These are phyloP conservation scores for Drosophila meridiana DNA, from an alignment of 2,888 invertebrate genomes.

Conservation along the genomic window DNA sequence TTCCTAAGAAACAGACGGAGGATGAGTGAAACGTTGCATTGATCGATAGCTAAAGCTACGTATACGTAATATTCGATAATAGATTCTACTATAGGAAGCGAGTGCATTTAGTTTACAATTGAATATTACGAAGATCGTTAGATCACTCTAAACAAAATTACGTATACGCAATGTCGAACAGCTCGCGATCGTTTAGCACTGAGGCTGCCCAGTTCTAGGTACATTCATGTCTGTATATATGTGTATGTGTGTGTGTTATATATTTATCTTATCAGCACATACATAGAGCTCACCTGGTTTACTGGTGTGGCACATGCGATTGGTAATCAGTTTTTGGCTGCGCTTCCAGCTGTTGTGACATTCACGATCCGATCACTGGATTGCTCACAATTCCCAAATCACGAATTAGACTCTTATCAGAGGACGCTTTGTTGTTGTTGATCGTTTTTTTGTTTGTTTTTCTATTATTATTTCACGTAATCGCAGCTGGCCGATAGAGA, in stretches of 20 bases:
- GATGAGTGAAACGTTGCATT: not conserved
- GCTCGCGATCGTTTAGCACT: conserved; percentile 25
- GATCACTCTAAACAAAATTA: conserved; percentile 1
- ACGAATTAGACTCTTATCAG: conserved; percentile 29
- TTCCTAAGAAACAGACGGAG: not conserved
- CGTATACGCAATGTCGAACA: conserved; percentile 38
- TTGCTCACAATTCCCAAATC: conserved; percentile 21
- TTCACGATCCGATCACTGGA: conserved; percentile 21
- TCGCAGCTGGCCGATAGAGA: conserved; percentile 8
- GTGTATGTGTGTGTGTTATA: not conserved
- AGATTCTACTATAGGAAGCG: not conserved
- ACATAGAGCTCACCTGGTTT: conserved; percentile 39
- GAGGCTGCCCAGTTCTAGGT: conserved; percentile 4
- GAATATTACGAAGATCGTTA: not conserved
- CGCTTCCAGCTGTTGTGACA: conserved; percentile 42
- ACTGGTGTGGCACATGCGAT: conserved; percentile 44
- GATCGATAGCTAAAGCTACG: not conserved
- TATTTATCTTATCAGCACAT: conserved; percentile 58
- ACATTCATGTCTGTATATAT: not conserved
- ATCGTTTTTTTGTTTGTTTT: conserved; percentile 6
- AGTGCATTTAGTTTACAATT: not conserved
- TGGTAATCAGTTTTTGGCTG: conserved; percentile 12
- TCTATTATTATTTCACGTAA: conserved; percentile 29
- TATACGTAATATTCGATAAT: not conserved
- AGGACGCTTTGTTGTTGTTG: not conserved